Percentiles rank a stretch among this genome's conserved stretches.
Evolutionary conservation across 2,888 invertebrate species (phyloP).

Genomic region (Quadroppia sp.): DNA sequence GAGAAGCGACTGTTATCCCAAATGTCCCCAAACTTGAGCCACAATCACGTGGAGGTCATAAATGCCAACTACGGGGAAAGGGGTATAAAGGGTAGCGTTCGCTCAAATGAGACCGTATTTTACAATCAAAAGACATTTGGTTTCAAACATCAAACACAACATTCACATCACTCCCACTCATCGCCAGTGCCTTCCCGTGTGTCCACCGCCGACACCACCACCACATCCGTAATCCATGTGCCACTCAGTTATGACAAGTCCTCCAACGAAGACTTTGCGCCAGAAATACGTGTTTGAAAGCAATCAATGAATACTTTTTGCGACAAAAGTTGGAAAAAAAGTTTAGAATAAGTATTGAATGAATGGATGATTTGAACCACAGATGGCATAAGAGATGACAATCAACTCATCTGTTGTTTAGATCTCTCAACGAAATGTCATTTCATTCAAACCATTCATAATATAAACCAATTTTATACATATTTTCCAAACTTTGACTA

Average conservation of each 20-base stretch:
- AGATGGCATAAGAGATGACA: no score
- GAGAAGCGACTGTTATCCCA: conserved; percentile 13
- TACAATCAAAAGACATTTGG: conserved; percentile 22
- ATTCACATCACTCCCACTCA: conserved; percentile 24
- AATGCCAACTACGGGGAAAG: not conserved
- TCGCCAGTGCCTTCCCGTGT: conserved; percentile 33
- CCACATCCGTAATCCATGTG: conserved; percentile 30
- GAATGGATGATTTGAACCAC: no score
- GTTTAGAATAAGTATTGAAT: no score
- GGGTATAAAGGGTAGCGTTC: not conserved
- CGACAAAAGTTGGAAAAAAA: no score
- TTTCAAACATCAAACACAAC: not conserved
- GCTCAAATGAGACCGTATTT: conserved; percentile 1
- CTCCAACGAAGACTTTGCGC: conserved; percentile 24
- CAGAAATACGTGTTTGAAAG: conserved; percentile 21
- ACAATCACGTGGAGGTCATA: conserved; percentile 30
- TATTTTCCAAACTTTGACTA: no score
- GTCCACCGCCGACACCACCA: conserved; percentile 20
- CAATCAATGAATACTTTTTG: no score
- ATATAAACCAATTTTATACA: no score
- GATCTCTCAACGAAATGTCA: no score
- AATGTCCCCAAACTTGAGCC: conserved; percentile 16
- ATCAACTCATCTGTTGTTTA: no score
- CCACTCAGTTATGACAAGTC: conserved; percentile 28
- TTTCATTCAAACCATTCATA: no score